phyloP scores from a whole-genome alignment of 2,113 vertebrate species.

The Pterophyllum scalare region DNA sequence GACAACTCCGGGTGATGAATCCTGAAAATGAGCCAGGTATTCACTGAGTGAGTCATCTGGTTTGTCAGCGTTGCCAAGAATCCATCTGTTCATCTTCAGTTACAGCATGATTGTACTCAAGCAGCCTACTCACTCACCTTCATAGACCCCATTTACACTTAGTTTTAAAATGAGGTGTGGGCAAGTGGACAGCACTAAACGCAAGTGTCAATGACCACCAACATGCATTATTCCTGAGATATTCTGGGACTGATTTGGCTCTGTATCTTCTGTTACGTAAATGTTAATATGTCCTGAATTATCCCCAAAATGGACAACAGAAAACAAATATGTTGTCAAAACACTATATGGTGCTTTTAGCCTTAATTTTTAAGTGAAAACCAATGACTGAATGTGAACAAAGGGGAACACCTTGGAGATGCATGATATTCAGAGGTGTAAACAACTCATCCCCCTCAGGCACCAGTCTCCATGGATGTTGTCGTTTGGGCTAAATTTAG shows the following conservation, averaged over 20 bases:
- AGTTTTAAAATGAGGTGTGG: background rate
- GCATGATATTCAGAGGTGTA: background rate
- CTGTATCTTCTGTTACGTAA: background rate
- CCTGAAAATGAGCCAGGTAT: slow-evolving; percentile 8
- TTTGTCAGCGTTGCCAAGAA: background rate
- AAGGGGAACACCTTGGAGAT: background rate
- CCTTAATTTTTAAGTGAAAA: background rate
- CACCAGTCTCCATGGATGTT: background rate
- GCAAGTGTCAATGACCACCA: no score
- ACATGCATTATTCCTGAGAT: background rate
- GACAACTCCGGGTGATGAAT: background rate
- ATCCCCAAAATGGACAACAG: background rate
- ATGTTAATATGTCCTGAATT: background rate
- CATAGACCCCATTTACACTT: background rate
- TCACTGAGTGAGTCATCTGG: slow-evolving; percentile 19
- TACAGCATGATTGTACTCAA: slow-evolving; percentile 2
- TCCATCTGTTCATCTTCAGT: slow-evolving; percentile 40
- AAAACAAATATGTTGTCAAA: background rate
- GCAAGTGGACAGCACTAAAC: background rate
- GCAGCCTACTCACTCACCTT: slow-evolving; percentile 23
- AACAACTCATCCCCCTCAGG: background rate
- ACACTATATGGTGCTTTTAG: accelerated
- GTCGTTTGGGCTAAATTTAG: background rate
- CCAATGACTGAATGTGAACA: background rate
- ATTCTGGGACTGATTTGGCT: background rate